These are phyloP conservation scores for Parascotia fuliginaria DNA, from an alignment of 2,888 invertebrate species.

Conservation along the genomic window DNA sequence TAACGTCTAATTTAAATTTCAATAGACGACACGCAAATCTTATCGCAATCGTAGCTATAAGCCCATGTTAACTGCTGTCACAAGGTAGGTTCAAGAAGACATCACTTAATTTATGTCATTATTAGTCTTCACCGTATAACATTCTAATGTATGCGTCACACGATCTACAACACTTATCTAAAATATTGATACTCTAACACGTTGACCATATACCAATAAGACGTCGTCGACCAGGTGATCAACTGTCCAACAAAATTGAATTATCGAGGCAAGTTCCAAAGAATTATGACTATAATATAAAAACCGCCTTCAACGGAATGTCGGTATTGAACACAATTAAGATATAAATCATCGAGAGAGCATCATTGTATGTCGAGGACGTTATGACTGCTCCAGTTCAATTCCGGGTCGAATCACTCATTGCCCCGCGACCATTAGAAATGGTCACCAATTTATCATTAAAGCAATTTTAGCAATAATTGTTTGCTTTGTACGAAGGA, in stretches of 20 bases:
- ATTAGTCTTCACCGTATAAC: not conserved
- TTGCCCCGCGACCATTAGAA: constrained; percentile 77
- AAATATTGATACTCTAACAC: constrained; percentile 38
- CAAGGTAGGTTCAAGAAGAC: too few relatives aligned
- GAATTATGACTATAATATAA: constrained; percentile 71
- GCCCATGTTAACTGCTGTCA: too few relatives aligned
- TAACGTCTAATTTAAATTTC: too few relatives aligned
- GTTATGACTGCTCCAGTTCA: constrained; percentile 79
- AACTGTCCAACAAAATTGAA: constrained; percentile 36
- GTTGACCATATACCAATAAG: constrained; percentile 36
- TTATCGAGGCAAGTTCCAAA: constrained; percentile 52
- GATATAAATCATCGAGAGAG: constrained; percentile 81
- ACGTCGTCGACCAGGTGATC: constrained; percentile 33
- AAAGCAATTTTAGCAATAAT: constrained; percentile 85
- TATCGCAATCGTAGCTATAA: too few relatives aligned
- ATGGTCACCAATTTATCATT: constrained; percentile 85
- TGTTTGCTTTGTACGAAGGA: constrained; percentile 69
- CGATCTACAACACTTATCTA: constrained; percentile 38
- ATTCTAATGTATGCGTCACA: constrained; percentile 31
- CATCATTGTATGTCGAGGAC: constrained; percentile 75
- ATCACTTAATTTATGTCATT: too few relatives aligned
- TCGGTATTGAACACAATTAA: constrained; percentile 73
- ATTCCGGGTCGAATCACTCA: constrained; percentile 72
- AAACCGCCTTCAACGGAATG: constrained; percentile 67
- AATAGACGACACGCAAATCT: too few relatives aligned